Evolutionary conservation across 2,113 vertebrate species (phyloP).

Genomic region (Chaetorhynchus papuensis): DNA sequence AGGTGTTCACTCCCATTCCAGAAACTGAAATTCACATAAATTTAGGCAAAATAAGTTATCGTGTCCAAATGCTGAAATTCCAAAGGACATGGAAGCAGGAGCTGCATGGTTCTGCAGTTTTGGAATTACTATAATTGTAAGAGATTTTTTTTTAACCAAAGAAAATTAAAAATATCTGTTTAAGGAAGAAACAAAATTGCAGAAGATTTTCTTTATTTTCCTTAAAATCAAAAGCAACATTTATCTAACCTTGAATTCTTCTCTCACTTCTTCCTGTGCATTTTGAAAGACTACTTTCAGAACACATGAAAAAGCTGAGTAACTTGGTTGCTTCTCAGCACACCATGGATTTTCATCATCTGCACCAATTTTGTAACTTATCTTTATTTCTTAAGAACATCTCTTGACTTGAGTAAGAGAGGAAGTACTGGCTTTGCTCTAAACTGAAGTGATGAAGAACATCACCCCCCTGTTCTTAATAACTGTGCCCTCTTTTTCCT

Average conservation of each 20-base stretch:
- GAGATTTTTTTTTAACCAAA: background rate
- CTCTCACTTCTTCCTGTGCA: background rate
- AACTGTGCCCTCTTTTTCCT: background rate
- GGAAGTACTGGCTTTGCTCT: background rate
- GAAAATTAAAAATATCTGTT: background rate
- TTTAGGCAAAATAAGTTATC: background rate
- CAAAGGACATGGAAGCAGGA: background rate
- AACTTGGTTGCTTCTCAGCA: background rate
- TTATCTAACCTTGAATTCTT: background rate
- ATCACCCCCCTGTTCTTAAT: background rate
- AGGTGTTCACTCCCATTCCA: background rate
- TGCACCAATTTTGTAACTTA: background rate
- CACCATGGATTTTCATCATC: background rate
- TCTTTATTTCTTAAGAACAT: background rate
- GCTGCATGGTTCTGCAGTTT: background rate
- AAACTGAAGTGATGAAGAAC: background rate
- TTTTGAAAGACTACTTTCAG: background rate
- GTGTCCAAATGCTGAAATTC: background rate
- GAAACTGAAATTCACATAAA: rapidly evolving
- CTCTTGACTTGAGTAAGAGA: background rate
- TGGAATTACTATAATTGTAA: background rate
- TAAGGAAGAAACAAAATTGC: background rate
- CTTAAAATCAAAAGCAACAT: background rate
- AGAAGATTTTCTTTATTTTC: background rate
- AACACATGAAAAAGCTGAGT: background rate